Percentiles rank a stretch among this genome's conserved stretches.
These are phyloP conservation scores for Dufourea novaeangliae DNA, from an alignment of 1,140 invertebrate genomes.

Conservation along the genomic window DNA sequence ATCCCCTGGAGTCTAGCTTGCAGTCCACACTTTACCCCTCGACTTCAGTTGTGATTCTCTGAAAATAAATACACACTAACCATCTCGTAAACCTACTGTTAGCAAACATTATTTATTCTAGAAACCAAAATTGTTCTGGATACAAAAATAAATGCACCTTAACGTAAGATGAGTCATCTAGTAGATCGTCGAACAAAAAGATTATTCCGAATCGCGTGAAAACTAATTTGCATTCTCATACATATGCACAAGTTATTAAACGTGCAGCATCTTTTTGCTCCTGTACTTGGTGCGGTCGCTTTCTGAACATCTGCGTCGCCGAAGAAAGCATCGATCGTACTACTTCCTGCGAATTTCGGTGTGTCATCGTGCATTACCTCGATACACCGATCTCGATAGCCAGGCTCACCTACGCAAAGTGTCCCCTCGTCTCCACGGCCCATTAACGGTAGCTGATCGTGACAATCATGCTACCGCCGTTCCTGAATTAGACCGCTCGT, in stretches of 20 bases:
- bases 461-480: constrained; percentile 16
- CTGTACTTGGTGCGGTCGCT: not conserved
- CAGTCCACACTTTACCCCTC: too few relatives aligned
- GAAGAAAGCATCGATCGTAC: not conserved
- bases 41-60: too few relatives aligned
- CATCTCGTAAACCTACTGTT: too few relatives aligned
- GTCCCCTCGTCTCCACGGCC: constrained; percentile 29
- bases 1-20: too few relatives aligned
- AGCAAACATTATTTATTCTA: too few relatives aligned
- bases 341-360: not conserved
- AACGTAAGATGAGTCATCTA: not conserved
- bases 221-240: not conserved
- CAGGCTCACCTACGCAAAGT: not conserved
- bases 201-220: not conserved
- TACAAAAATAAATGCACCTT: not conserved
- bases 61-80: too few relatives aligned
- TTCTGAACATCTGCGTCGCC: not conserved
- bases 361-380: too few relatives aligned
- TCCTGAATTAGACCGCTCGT: constrained; percentile 1
- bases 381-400: too few relatives aligned
- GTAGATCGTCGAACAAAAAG: not conserved
- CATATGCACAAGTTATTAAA: not conserved
- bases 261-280: not conserved
- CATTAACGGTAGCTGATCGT: constrained; percentile 31
- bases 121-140: not conserved